A percentile compares a stretch with the other conserved stretches of the same genome.
These are phyloP conservation scores for Tenrec ecaudatus DNA, from an alignment of 2,113 vertebrate species.

Conservation along the genomic window DNA sequence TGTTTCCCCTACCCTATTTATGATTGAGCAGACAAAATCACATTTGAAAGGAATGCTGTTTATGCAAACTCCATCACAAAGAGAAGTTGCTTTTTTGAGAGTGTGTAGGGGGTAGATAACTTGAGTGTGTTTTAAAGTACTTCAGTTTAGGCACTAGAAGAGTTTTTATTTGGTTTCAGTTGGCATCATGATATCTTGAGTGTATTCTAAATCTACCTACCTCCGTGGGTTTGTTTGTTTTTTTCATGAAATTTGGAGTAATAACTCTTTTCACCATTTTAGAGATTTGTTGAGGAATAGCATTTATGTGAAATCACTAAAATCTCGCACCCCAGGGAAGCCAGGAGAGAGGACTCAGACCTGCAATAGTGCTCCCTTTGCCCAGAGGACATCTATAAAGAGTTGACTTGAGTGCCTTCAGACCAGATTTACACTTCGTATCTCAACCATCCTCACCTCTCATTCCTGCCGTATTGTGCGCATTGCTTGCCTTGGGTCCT, in stretches of 20 bases:
- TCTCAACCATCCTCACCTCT: background rate
- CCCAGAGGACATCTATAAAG: background rate
- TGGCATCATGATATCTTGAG: background rate
- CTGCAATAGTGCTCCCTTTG: background rate
- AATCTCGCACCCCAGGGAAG: background rate
- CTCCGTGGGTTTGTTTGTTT: constrained; percentile 29
- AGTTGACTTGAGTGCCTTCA: background rate
- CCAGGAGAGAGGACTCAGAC: background rate
- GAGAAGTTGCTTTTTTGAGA: background rate
- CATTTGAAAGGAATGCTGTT: constrained; percentile 57
- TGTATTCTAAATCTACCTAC: background rate
- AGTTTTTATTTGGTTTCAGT: background rate
- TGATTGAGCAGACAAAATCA: constrained; percentile 52
- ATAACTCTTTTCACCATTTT: background rate
- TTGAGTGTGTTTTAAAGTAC: background rate
- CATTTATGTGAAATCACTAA: background rate
- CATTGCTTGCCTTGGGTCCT: background rate
- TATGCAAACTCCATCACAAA: constrained; percentile 26
- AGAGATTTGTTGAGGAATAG: background rate
- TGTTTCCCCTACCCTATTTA: background rate
- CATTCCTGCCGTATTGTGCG: background rate
- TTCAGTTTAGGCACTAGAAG: constrained; percentile 1
- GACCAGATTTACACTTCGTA: background rate
- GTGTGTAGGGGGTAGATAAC: too few relatives aligned
- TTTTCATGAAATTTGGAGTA: background rate